Evolutionary conservation across 2,797 vertebrate genomes (phyloP).

Genomic region (Diplodus sargus): DNA sequence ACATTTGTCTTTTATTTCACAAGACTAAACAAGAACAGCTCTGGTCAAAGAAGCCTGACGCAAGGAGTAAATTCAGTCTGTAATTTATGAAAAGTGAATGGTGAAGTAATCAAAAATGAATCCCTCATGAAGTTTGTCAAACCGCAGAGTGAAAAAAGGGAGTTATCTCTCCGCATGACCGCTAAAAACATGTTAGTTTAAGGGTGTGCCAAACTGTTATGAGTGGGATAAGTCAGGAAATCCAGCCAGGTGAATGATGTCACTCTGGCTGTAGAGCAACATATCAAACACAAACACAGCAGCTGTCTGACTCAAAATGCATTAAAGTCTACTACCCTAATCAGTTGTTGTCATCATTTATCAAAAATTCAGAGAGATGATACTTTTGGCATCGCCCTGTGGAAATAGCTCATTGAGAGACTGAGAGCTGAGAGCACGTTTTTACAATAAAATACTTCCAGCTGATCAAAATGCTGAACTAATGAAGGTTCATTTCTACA

Average conservation of each 20-base stretch:
- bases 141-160: not conserved
- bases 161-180: not conserved
- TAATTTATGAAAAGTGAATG: not conserved
- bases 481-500: not conserved
- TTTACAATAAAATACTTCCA: constrained; percentile 15
- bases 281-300: constrained; percentile 37
- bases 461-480: constrained; percentile 6
- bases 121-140: not conserved
- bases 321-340: constrained; percentile 1
- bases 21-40: not conserved
- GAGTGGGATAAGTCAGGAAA: constrained; percentile 11
- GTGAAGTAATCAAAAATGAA: not conserved
- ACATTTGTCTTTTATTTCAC: not conserved
- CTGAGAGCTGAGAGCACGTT: not conserved
- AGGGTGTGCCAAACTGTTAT: constrained; percentile 40
- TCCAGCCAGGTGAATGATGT: constrained; percentile 28
- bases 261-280: constrained; percentile 19
- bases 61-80: not conserved
- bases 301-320: constrained; percentile 14
- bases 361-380: constrained; percentile 57
- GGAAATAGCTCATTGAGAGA: constrained; percentile 47
- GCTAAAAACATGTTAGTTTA: constrained; percentile 21
- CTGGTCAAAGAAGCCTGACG: not conserved
- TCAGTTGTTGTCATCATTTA: constrained; percentile 33
- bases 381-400: constrained; percentile 60